Evolutionary conservation across 2,888 invertebrate genomes (phyloP).

Genomic region (Callinectes sapidus): DNA sequence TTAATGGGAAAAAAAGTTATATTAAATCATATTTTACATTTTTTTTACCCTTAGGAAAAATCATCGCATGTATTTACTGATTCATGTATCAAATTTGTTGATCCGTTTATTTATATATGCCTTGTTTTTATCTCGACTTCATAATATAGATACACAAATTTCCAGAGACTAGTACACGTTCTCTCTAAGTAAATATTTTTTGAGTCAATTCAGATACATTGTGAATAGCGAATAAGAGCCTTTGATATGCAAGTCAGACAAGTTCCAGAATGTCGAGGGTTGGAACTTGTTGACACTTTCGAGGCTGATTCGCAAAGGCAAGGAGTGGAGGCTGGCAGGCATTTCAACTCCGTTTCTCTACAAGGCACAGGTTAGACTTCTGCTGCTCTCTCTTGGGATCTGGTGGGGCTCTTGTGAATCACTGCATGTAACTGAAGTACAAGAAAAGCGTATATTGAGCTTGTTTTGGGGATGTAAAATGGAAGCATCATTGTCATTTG

Average conservation of each 20-base stretch:
- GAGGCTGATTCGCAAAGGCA: not conserved
- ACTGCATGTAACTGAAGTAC: not conserved
- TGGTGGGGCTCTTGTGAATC: not conserved
- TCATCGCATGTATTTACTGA: not conserved
- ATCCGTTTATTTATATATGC: not conserved
- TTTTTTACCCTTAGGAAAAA: too few relatives aligned
- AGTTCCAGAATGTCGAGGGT: not conserved
- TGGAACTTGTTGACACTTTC: slow-evolving; percentile 10
- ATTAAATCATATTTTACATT: too few relatives aligned
- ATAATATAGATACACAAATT: not conserved
- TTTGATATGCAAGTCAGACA: not conserved
- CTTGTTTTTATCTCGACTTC: not conserved
- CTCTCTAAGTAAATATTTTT: not conserved
- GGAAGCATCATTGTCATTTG: not conserved
- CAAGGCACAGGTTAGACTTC: not conserved
- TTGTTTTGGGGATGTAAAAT: not conserved
- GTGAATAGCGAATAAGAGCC: not conserved
- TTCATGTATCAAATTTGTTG: not conserved
- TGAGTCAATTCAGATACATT: not conserved
- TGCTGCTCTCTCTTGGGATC: not conserved
- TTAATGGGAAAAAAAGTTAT: too few relatives aligned
- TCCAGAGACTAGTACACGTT: not conserved
- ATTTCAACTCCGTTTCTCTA: not conserved
- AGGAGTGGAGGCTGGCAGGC: not conserved
- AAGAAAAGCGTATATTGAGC: not conserved